Conservation (phyloP, 2,113 vertebrate genomes). For the Entomyzon cyanotis region DNA sequence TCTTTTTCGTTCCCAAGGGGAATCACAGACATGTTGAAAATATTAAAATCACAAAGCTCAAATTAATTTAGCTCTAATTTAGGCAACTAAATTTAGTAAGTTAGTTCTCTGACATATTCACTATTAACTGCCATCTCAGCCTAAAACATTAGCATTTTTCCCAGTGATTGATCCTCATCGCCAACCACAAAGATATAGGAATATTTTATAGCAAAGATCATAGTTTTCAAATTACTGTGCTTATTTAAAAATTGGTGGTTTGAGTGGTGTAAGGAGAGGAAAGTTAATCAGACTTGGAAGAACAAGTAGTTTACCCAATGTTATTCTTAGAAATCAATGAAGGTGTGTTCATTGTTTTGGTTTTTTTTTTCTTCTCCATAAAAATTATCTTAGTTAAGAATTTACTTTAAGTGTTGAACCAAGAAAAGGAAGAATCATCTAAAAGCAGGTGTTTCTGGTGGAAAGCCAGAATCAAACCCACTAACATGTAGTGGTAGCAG, state of each 20-base stretch:
- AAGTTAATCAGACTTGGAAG: not conserved
- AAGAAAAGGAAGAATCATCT: not conserved
- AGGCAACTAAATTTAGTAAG: not conserved
- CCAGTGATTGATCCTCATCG: not conserved
- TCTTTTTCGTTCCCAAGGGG: not conserved
- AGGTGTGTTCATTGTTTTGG: fast-evolving
- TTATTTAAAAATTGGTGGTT: not conserved
- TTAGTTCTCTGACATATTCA: not conserved
- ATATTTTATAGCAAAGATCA: not conserved
- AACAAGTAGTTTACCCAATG: not conserved
- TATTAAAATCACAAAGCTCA: not conserved
- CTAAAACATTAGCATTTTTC: not conserved
- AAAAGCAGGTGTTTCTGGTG: not conserved
- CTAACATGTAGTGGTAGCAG: not conserved
- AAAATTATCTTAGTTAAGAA: not conserved
- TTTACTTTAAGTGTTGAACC: not conserved
- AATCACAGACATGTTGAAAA: not conserved
- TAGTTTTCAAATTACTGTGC: not conserved
- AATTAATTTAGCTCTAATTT: not conserved
- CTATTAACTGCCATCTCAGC: not conserved
- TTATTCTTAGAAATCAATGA: not conserved
- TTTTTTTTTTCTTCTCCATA: not conserved
- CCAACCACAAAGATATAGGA: not conserved
- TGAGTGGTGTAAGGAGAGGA: not conserved
- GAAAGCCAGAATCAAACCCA: not conserved